phyloP scores from a whole-genome alignment of 2,888 invertebrate genomes.

The Yponomeuta plumbellus region DNA sequence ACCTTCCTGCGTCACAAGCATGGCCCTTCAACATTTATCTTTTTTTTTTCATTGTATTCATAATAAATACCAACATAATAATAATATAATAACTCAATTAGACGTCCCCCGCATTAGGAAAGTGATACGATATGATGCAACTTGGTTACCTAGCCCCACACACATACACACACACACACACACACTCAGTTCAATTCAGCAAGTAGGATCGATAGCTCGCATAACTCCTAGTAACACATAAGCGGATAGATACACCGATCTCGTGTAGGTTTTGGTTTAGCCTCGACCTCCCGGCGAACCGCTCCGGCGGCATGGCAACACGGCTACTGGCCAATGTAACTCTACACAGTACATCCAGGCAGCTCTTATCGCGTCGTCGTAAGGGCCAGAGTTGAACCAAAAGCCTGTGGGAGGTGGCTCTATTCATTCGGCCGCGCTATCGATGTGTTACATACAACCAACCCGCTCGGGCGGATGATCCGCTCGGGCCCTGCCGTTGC shows the following conservation, averaged over 20 bases:
- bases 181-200: no score
- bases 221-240: not conserved
- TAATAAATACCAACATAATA: no score
- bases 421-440: no score
- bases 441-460: not conserved
- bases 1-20: no score
- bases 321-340: not conserved
- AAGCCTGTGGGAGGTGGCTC: not conserved
- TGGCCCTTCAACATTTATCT: no score
- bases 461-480: not conserved
- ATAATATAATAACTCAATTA: no score
- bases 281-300: slow-evolving; percentile 8
- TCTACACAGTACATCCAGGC: not conserved
- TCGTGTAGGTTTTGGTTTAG: slow-evolving; percentile 16
- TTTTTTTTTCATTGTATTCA: no score
- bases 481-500: not conserved
- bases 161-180: no score
- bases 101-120: no score
- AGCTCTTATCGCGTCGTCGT: not conserved
- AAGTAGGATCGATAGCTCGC: no score
- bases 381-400: not conserved
- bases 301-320: not conserved
- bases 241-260: not conserved
- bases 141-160: no score
- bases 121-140: no score